Percentiles rank a stretch among this genome's conserved stretches.
Evolutionary conservation across 1,140 invertebrate species (phyloP).

Genomic region (Lasioglossum albipes): DNA sequence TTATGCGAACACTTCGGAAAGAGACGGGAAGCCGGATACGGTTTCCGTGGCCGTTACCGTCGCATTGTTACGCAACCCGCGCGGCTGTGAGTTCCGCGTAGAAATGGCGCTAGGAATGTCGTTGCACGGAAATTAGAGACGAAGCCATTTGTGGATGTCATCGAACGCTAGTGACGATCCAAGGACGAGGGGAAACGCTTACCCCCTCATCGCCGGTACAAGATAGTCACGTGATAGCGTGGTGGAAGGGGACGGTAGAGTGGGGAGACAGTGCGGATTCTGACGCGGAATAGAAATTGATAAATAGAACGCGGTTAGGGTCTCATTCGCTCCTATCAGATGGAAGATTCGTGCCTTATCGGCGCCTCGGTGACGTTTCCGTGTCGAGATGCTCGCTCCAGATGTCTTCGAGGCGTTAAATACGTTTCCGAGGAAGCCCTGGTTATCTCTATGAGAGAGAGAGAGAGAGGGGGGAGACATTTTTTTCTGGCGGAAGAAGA

Average conservation of each 20-base stretch:
- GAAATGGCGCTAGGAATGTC: constrained; percentile 13
- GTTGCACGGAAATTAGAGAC: constrained; percentile 30
- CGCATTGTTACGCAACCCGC: constrained; percentile 11
- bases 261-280: no score
- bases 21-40: not conserved
- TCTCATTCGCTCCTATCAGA: constrained; percentile 21
- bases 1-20: not conserved
- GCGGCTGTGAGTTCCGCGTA: not conserved
- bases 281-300: not conserved
- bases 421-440: not conserved
- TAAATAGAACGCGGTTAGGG: not conserved
- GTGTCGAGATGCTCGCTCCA: constrained; percentile 20
- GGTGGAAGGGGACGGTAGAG: no score
- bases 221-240: no score
- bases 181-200: not conserved
- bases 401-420: constrained; percentile 27
- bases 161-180: not conserved
- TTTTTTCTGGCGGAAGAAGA: constrained; percentile 1
- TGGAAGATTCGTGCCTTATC: constrained; percentile 55
- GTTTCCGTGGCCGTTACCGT: constrained; percentile 12
- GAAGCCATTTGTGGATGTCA: constrained; percentile 28
- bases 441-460: not conserved
- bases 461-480: not conserved
- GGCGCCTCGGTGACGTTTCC: constrained; percentile 7
- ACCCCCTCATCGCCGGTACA: no score